Percentiles rank a stretch among this genome's conserved stretches.
phyloP scores from a whole-genome alignment of 2,888 invertebrate species.

The Standfussiana lucernea region DNA sequence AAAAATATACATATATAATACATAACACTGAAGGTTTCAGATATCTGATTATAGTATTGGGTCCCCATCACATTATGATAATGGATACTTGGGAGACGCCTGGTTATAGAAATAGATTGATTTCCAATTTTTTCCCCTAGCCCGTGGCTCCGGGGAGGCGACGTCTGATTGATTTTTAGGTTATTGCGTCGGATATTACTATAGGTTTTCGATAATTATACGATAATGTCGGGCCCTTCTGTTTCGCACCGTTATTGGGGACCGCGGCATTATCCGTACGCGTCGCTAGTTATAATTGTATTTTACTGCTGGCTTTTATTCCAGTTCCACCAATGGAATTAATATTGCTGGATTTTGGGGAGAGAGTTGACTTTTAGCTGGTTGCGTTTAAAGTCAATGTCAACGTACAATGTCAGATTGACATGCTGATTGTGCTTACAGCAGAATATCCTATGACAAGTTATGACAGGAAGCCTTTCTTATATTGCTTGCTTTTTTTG shows the following conservation, averaged over 20 bases:
- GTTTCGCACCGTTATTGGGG: slow-evolving; percentile 56
- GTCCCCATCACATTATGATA: slow-evolving; percentile 86
- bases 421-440: not conserved
- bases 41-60: slow-evolving; percentile 87
- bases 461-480: not conserved
- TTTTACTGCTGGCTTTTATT: slow-evolving; percentile 50
- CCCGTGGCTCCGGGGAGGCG: slow-evolving; percentile 68
- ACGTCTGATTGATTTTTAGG: slow-evolving; percentile 81
- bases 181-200: slow-evolving; percentile 74
- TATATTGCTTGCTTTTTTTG: not conserved
- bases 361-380: not conserved
- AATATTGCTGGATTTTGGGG: slow-evolving; percentile 40
- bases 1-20: slow-evolving; percentile 82
- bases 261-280: slow-evolving; percentile 46
- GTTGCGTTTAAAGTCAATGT: not conserved
- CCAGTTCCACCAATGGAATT: slow-evolving; percentile 41
- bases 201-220: slow-evolving; percentile 77
- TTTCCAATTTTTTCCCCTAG: slow-evolving; percentile 82
- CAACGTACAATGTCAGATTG: not conserved
- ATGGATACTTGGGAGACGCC: slow-evolving; percentile 84
- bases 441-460: not conserved
- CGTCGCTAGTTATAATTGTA: slow-evolving; percentile 58
- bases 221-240: slow-evolving; percentile 64
- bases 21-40: slow-evolving; percentile 81
- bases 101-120: slow-evolving; percentile 87